Percentiles rank a stretch among this genome's conserved stretches.
phyloP scores from a whole-genome alignment of 2,888 invertebrate genomes.

The Leptinotarsa tumamoca region DNA sequence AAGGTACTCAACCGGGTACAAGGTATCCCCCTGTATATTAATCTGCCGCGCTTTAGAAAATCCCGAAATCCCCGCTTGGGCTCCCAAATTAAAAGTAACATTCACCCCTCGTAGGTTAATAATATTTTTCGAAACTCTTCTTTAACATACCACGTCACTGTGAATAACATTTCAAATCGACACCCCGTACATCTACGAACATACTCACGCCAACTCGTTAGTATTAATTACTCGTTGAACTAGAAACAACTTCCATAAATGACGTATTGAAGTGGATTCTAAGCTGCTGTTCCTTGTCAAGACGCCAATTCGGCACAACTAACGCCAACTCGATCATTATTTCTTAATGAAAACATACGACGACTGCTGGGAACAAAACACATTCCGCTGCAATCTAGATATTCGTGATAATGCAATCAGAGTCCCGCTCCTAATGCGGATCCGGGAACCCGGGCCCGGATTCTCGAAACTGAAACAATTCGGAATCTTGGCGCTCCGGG shows the following conservation, averaged over 20 bases:
- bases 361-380: constrained; percentile 3
- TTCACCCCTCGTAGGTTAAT: too few species aligned
- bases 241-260: neutral
- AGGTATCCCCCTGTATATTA: too few species aligned
- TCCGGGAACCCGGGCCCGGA: neutral
- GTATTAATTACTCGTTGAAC: neutral
- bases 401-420: constrained; percentile 15
- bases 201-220: neutral
- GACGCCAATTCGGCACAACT: neutral
- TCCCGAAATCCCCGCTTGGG: too few species aligned
- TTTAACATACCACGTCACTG: too few species aligned
- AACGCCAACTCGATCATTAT: constrained; percentile 6
- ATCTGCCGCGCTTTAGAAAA: too few species aligned
- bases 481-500: constrained; percentile 9
- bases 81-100: too few species aligned
- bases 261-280: constrained; percentile 1
- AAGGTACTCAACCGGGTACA: too few species aligned
- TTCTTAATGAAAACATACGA: constrained; percentile 13
- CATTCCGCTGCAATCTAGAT: constrained; percentile 10
- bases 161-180: too few species aligned
- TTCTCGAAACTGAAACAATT: constrained; percentile 23
- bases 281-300: constrained; percentile 4
- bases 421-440: neutral
- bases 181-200: too few species aligned
- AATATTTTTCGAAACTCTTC: too few species aligned